Conservation (phyloP, 1,140 invertebrate species). For the Contarinia nasturtii region DNA sequence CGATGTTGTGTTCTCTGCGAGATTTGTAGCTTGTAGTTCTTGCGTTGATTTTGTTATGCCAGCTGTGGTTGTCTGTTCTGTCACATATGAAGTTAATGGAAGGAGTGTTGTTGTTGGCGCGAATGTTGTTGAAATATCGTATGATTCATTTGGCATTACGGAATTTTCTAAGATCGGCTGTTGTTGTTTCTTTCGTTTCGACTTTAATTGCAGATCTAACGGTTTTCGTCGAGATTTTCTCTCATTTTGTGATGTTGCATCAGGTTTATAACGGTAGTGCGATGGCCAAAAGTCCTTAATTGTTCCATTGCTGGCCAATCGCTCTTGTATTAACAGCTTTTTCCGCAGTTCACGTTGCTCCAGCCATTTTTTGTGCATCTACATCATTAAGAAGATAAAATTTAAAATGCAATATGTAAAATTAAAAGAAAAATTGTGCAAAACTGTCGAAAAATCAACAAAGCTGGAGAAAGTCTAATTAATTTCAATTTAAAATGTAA, state of each 20-base stretch:
- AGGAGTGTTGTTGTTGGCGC: neutral
- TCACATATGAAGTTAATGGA: neutral
- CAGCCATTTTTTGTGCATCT: slow-evolving; percentile 1
- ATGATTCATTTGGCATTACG: neutral
- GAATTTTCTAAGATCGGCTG: neutral
- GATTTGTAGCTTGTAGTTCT: neutral
- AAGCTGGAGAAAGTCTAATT: too few relatives aligned
- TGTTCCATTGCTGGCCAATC: too few relatives aligned
- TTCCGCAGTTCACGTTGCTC: neutral
- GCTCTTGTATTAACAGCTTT: too few relatives aligned
- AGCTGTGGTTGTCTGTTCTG: neutral
- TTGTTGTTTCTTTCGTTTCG: neutral
- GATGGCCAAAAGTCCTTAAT: too few relatives aligned
- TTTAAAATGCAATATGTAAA: too few relatives aligned
- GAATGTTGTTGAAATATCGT: neutral
- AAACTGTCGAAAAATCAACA: too few relatives aligned
- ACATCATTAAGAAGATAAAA: neutral
- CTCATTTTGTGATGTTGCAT: too few relatives aligned
- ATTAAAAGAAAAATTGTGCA: too few relatives aligned
- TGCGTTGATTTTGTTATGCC: neutral
- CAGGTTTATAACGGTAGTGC: too few relatives aligned
- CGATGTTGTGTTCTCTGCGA: neutral
- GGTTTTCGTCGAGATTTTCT: too few relatives aligned
- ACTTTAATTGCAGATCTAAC: too few relatives aligned
- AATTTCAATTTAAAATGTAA: too few relatives aligned